Base-by-base conservation (phyloP, 2,888 invertebrate species). In the Malthinus flaveolus region DNA sequence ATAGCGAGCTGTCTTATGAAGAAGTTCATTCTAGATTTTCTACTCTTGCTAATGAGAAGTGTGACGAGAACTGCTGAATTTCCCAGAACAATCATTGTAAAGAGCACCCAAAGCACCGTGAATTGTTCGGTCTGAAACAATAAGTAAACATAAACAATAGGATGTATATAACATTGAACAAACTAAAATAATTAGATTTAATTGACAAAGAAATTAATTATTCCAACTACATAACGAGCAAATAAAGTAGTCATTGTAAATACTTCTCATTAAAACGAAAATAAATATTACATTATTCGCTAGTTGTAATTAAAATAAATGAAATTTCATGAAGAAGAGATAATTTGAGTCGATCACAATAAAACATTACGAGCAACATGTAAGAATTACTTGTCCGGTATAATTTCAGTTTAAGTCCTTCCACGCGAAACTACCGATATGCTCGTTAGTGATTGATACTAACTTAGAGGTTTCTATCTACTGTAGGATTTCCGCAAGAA, bases 11-110 rank as follows among this genome's bases (percentile, higher is more conserved):
- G 86, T 78, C 84, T 83, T 64, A 88, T 87, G 79, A 87, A 88
- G 75, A 86, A 87, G 73, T 87, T 87, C 86, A 87, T 87, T 56
- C 87, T 76, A n/a, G 86, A 86, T 70, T 86, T 86, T 59, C 85
- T 77, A 59, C 82, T 81, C 69, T 86, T 85, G 65, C 84, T 84
- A 59, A 85, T 77, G 45, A 84, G 74, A 32, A 87, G 80, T 13
- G 86, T 84, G 4, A 83, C 79, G 31, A 88, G 75, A 1, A 88
- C 87, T 1, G 85, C 83, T 8, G 83, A 80, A 73, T 88, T 88
- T 32, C 87, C 87, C 57, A 86, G 73, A 15, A 87, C 84, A 57
- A 87, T 87, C 73, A 85, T 80, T 56, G 83, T 79, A 72, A 87
- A 84, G 49, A 87, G 80, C 31, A 85, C 78, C 80, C 85, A 84